Evolutionary conservation across 2,888 invertebrate species (phyloP).

Genomic region (Kryphioiulus occultus): DNA sequence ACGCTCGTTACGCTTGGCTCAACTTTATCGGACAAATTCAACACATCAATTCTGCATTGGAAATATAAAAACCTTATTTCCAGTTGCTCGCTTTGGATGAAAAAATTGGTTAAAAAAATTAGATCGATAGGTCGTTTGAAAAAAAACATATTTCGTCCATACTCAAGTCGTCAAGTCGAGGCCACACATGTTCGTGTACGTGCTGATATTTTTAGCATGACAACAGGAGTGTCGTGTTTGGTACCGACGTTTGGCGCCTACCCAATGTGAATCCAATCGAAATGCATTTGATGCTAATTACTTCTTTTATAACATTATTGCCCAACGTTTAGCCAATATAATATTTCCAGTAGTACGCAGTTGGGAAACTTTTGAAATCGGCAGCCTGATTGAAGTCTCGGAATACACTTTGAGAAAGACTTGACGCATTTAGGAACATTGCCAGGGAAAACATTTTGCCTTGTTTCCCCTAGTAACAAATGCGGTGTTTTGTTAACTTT

Average conservation of each 20-base stretch:
- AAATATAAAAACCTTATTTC: not conserved
- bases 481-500: too few relatives aligned
- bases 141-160: not conserved
- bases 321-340: not conserved
- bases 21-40: not conserved
- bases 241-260: not conserved
- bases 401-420: not conserved
- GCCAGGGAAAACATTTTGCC: not conserved
- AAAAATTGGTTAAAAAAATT: not conserved
- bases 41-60: not conserved
- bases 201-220: not conserved
- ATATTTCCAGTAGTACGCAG: too few relatives aligned
- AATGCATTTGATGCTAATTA: not conserved
- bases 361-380: not conserved
- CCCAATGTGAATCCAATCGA: constrained; percentile 23
- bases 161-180: not conserved
- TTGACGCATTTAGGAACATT: not conserved
- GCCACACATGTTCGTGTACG: not conserved
- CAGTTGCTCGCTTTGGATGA: not conserved
- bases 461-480: not conserved
- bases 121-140: too few relatives aligned
- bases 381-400: not conserved
- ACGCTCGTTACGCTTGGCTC: not conserved
- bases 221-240: not conserved
- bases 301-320: not conserved